phyloP scores from a whole-genome alignment of 2,113 vertebrate genomes.

The Halcyon senegalensis region DNA sequence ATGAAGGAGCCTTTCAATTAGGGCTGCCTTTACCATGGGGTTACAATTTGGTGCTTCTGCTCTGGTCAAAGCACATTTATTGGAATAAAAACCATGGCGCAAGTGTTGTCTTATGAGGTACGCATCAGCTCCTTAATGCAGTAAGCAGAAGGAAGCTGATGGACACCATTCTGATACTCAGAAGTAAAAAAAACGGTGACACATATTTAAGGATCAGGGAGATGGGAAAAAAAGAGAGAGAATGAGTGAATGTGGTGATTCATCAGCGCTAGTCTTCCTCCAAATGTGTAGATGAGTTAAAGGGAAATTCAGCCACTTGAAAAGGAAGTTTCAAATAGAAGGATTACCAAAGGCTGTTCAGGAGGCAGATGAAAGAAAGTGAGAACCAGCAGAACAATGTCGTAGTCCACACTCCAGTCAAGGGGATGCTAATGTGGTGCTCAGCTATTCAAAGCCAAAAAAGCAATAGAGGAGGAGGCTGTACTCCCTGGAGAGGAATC shows the following conservation, averaged over 20 bases:
- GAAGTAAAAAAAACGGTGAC: not conserved
- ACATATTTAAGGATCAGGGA: not conserved
- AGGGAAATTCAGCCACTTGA: not conserved
- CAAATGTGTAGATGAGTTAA: not conserved
- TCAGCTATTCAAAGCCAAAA: not conserved
- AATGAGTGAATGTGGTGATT: not conserved
- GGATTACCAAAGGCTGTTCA: not conserved
- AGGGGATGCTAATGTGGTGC: not conserved
- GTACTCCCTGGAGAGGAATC: not conserved
- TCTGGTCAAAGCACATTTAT: not conserved
- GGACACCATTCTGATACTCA: not conserved
- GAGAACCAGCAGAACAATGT: not conserved
- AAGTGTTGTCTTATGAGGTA: not conserved
- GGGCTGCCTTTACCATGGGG: not conserved
- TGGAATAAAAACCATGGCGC: not conserved
- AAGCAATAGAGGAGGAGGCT: not conserved
- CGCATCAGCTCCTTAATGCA: not conserved
- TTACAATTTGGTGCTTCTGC: not conserved
- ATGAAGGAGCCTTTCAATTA: not conserved
- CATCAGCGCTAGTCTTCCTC: not conserved
- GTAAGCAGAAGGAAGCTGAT: not conserved
- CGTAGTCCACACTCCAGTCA: not conserved
- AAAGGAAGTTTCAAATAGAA: not conserved
- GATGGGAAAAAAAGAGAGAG: not conserved
- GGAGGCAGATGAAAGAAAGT: conserved; percentile 1